phyloP scores from a whole-genome alignment of 2,888 invertebrate genomes.

The Crossocerus cetratus region DNA sequence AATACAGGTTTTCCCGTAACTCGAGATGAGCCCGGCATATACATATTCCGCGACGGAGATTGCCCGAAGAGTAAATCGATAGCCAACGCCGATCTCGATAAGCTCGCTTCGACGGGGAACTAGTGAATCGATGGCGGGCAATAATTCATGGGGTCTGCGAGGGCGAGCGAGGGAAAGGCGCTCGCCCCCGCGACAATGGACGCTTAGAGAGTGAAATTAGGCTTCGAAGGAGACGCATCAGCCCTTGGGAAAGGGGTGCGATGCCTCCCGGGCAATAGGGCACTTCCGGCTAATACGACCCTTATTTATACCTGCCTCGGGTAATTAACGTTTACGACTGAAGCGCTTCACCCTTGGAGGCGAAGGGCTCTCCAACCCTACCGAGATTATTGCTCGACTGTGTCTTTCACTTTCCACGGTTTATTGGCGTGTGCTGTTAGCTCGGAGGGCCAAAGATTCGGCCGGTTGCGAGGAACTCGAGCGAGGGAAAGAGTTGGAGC shows the following conservation, averaged over 20 bases:
- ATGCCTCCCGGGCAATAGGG: conserved; percentile 11
- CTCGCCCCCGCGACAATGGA: not conserved
- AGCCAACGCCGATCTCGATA: too few species aligned
- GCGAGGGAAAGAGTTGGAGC: conserved; percentile 16
- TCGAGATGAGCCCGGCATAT: not conserved
- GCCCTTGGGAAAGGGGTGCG: conserved; percentile 27
- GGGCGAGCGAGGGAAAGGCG: not conserved
- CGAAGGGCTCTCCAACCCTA: conserved; percentile 12
- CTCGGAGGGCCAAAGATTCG: not conserved
- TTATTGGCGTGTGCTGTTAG: conserved; percentile 29
- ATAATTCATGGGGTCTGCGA: too few species aligned
- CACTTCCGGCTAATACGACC: conserved; percentile 29
- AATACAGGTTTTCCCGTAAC: not conserved
- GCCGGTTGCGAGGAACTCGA: conserved; percentile 37
- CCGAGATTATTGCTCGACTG: conserved; percentile 22
- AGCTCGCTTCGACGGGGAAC: too few species aligned
- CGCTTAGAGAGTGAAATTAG: not conserved
- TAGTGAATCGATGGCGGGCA: too few species aligned
- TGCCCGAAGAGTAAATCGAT: too few species aligned
- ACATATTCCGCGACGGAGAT: too few species aligned
- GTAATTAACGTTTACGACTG: conserved; percentile 48
- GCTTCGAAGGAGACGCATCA: conserved; percentile 4
- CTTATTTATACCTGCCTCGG: conserved; percentile 48
- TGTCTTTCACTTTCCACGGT: conserved; percentile 19
- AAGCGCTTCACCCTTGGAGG: conserved; percentile 2